Evolutionary conservation across 2,113 vertebrate species (phyloP).

Genomic region (Cynoglossus semilaevis): DNA sequence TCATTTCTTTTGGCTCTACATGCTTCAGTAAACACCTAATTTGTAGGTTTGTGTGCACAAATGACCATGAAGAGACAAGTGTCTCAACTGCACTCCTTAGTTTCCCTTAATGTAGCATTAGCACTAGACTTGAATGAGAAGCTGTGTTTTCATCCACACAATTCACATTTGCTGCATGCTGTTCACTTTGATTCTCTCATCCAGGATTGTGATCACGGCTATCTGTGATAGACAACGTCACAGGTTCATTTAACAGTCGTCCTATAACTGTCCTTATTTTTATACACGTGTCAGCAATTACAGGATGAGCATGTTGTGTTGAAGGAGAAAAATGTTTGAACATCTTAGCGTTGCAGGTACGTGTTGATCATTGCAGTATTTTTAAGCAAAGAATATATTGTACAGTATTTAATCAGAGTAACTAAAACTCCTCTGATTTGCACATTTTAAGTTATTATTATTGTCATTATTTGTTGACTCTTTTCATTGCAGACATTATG

Average conservation of each 20-base stretch:
- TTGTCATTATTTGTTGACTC: slow-evolving; percentile 7
- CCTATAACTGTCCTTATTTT: not conserved
- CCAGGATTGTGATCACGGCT: no score
- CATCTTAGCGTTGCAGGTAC: slow-evolving; percentile 28
- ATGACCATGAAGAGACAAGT: not conserved
- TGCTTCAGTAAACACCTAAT: not conserved
- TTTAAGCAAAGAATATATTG: slow-evolving; percentile 29
- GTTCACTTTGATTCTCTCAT: not conserved
- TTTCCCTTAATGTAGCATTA: not conserved
- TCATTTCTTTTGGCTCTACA: no score
- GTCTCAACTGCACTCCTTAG: not conserved
- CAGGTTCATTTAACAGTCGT: not conserved
- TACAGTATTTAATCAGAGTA: slow-evolving; percentile 52
- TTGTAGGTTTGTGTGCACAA: slow-evolving; percentile 2
- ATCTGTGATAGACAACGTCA: no score
- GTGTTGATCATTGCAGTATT: slow-evolving; percentile 6
- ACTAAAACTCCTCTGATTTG: slow-evolving; percentile 38
- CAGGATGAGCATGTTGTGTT: not conserved
- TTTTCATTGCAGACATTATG: slow-evolving; percentile 58
- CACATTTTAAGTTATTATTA: slow-evolving; percentile 40
- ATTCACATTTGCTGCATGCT: not conserved
- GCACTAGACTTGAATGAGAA: slow-evolving; percentile 1
- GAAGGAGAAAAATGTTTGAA: not conserved
- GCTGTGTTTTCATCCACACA: no score
- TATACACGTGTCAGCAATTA: not conserved